Conservation (phyloP, 2,797 vertebrate species). For the Gadopsis marmoratus region DNA sequence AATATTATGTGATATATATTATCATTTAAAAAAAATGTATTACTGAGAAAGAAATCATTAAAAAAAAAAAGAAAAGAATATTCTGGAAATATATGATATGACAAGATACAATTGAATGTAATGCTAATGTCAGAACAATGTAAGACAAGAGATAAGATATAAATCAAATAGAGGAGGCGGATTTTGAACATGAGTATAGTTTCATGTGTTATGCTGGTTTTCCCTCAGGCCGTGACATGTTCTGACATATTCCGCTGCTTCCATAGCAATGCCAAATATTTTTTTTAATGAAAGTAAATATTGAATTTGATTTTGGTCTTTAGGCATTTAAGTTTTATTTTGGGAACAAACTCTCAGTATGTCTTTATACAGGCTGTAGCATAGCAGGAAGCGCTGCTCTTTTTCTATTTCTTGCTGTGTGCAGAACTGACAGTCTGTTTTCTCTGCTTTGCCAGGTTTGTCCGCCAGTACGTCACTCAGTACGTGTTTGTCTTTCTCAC, state of each 20-base stretch:
- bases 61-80: neutral
- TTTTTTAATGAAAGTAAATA: neutral
- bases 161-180: neutral
- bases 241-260: slow-evolving; percentile 10
- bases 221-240: slow-evolving; percentile 30
- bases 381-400: slow-evolving; percentile 8
- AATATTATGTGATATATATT: neutral
- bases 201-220: slow-evolving; percentile 9
- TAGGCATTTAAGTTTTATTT: slow-evolving; percentile 13
- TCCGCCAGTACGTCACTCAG: slow-evolving; percentile 27
- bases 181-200: neutral
- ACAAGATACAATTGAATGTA: neutral
- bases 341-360: neutral
- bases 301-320: slow-evolving; percentile 19
- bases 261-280: neutral
- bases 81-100: neutral
- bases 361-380: slow-evolving; percentile 11
- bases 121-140: neutral
- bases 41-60: neutral
- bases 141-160: neutral
- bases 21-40: neutral
- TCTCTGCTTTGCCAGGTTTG: slow-evolving; percentile 23
- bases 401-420: slow-evolving; percentile 19
- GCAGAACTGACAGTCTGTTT: slow-evolving; percentile 26
- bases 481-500: slow-evolving; percentile 28